Base-by-base conservation (phyloP, 1,140 invertebrate species). In the Spodoptera frugiperda region DNA sequence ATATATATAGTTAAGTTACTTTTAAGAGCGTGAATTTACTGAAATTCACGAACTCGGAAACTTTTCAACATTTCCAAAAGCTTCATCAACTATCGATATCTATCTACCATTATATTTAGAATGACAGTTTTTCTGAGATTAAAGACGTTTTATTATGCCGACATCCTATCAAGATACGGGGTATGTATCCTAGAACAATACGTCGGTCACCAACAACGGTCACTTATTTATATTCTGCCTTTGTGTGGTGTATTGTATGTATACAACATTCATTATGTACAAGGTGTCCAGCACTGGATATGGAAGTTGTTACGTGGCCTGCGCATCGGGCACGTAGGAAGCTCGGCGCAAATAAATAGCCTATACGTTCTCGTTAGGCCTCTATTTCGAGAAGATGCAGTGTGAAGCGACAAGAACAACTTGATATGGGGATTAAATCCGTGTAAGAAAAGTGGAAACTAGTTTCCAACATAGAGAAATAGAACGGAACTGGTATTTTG, bases 351-450 rank as follows among this genome's bases (percentile, higher is more conserved):
- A 82, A 85, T 82, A 84, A 82, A 81, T 84, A 83, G 84, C 79
- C 83, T 80, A 85, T 88, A 81, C 72, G 77, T 87, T 87, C 78
- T 84, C 61, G 85, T 85, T 84, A 82, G 79, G 76, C 67, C 39
- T 67, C 46, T 67, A 65, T 78, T 75, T 49, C 78, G 46, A 68
- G 67, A 80, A 81, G 77, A 77, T 75, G 73, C 75, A 77, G 19
- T 21, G n/a, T 67, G 30, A 49, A 71, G 54, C 53, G 46, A 57
- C 44, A 76, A 44, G 17, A 55, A 55, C 63, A 44, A 73, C 46
- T 73, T 61, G 54, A 73, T 61, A 48, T 73, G 17, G 54, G 55
- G 39, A 49, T 59, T 59, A 73, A 44, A 73, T 6, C 55, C 44
- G 46, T 48, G 17, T 72, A 55, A 57, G 54, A 59, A 59, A 71